phyloP scores from a whole-genome alignment of 2,888 invertebrate species.

The Eupeodes luniger region DNA sequence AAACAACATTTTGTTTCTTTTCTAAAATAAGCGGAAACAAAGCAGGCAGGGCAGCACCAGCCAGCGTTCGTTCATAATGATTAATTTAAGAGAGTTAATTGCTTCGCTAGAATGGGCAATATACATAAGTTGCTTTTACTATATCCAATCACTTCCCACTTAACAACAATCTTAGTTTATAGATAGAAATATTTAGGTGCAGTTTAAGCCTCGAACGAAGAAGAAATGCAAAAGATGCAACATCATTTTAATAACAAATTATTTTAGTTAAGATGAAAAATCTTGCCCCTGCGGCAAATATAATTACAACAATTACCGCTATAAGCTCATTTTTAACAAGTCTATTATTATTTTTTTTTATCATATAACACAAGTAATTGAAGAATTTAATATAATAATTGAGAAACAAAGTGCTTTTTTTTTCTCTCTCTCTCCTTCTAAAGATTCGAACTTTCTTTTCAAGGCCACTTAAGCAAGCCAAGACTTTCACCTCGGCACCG shows the following conservation, averaged over 20 bases:
- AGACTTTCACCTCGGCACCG: slow-evolving; percentile 38
- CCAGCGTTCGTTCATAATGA: neutral
- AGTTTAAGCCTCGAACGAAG: neutral
- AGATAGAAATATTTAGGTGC: slow-evolving; percentile 6
- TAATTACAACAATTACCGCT: slow-evolving; percentile 61
- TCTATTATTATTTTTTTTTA: slow-evolving; percentile 39
- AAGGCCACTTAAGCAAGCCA: slow-evolving; percentile 65
- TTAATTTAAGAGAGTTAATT: slow-evolving; percentile 35
- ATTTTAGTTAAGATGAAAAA: slow-evolving; percentile 8
- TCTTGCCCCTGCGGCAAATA: slow-evolving; percentile 40
- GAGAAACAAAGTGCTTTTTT: slow-evolving; percentile 18
- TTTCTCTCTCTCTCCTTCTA: neutral
- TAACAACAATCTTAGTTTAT: neutral
- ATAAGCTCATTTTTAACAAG: slow-evolving; percentile 46
- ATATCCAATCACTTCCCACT: slow-evolving; percentile 15
- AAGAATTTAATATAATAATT: slow-evolving; percentile 57
- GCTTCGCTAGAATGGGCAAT: slow-evolving; percentile 49
- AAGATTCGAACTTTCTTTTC: slow-evolving; percentile 68
- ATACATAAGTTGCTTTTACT: slow-evolving; percentile 42
- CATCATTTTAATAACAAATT: slow-evolving; percentile 29
- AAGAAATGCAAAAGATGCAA: neutral
- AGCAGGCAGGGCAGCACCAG: too few relatives aligned
- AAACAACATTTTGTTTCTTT: neutral
- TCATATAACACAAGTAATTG: slow-evolving; percentile 50
- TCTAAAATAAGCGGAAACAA: neutral